A percentile compares a stretch with the other conserved stretches of the same genome.
phyloP scores from a whole-genome alignment of 2,113 vertebrate species.

The Bufo gargarizans region DNA sequence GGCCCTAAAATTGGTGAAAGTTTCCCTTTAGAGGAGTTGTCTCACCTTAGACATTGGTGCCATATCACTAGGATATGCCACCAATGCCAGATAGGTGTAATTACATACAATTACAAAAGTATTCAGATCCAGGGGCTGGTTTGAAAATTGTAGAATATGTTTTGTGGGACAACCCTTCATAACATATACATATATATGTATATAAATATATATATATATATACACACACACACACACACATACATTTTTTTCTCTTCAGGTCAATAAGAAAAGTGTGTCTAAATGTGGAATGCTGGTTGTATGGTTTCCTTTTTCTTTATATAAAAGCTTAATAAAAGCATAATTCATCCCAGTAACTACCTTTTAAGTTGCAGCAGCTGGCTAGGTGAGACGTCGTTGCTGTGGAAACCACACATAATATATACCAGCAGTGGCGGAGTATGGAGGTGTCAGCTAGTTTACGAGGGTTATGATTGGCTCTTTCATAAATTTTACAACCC shows the following conservation, averaged over 20 bases:
- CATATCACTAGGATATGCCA: too few relatives aligned
- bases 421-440: slow-evolving; percentile 35
- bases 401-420: slow-evolving; percentile 45
- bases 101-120: too few relatives aligned
- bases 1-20: too few relatives aligned
- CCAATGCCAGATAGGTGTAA: too few relatives aligned
- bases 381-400: slow-evolving; percentile 39
- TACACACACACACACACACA: too few relatives aligned
- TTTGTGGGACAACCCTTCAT: too few relatives aligned
- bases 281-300: neutral
- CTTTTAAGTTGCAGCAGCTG: slow-evolving; percentile 39
- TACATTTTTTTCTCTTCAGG: neutral
- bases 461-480: slow-evolving; percentile 40
- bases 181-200: too few relatives aligned
- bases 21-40: too few relatives aligned
- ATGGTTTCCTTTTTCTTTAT: slow-evolving; percentile 18
- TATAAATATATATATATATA: neutral
- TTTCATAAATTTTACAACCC: slow-evolving; percentile 39
- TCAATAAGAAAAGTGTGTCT: neutral
- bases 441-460: slow-evolving; percentile 46
- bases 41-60: too few relatives aligned
- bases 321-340: slow-evolving; percentile 11
- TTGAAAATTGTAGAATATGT: too few relatives aligned
- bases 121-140: too few relatives aligned
- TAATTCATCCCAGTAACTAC: slow-evolving; percentile 28